A percentile compares a stretch with the other conserved stretches of the same genome.
phyloP scores from a whole-genome alignment of 1,140 invertebrate genomes.

The Hypothenemus hampei region DNA sequence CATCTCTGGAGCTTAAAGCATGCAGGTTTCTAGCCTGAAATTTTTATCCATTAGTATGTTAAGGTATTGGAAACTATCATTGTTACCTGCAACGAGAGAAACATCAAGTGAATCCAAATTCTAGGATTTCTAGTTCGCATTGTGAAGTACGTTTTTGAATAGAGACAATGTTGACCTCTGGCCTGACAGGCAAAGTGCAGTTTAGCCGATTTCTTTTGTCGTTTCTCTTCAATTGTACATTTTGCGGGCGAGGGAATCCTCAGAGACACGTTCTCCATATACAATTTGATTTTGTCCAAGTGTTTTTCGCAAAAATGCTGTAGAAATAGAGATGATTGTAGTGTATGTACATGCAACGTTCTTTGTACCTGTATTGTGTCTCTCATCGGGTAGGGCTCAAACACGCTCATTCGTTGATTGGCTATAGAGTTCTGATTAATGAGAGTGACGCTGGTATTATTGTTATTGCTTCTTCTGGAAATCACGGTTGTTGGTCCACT shows the following conservation, averaged over 20 bases:
- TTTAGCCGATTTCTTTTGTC: constrained; percentile 79
- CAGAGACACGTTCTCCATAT: constrained; percentile 81
- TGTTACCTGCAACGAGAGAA: constrained; percentile 75
- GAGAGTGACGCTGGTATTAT: constrained; percentile 67
- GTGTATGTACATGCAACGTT: background rate
- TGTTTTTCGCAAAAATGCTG: constrained; percentile 89
- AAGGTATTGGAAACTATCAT: background rate
- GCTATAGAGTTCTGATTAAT: constrained; percentile 53
- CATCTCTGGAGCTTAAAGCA: constrained; percentile 78
- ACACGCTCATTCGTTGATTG: constrained; percentile 73
- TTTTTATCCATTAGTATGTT: background rate
- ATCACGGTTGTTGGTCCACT: constrained; percentile 58
- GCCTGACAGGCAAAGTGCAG: constrained; percentile 86
- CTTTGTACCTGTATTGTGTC: constrained; percentile 71
- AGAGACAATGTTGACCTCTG: constrained; percentile 83
- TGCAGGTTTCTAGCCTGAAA: constrained; percentile 65
- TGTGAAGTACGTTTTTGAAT: constrained; percentile 76
- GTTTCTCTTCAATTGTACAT: constrained; percentile 80
- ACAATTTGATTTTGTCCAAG: constrained; percentile 82
- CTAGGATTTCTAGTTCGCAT: constrained; percentile 82
- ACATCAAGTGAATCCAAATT: constrained; percentile 94
- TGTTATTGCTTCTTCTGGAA: constrained; percentile 58
- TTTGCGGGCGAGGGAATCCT: constrained; percentile 83
- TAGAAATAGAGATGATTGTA: background rate
- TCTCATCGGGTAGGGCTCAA: constrained; percentile 80